Evolutionary conservation across 1,140 invertebrate genomes (phyloP), one percentile per base, ranked within the genome.

Genomic region (Caerostris darwini): DNA sequence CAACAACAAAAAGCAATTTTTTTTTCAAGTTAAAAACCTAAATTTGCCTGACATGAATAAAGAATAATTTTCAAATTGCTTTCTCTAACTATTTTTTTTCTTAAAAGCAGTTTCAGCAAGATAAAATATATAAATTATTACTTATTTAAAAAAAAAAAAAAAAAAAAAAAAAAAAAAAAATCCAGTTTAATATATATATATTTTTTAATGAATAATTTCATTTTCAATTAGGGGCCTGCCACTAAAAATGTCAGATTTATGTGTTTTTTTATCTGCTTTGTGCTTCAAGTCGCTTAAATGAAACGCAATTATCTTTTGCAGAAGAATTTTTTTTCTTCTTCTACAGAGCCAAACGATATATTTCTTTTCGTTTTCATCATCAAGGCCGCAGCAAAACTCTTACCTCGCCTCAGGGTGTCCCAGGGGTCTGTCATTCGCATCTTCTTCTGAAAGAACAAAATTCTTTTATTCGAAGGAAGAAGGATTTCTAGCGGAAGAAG

Each of bases 401-500:
- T 82, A 91, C 90, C 56, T 81, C 19, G 69, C 77, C 54, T 58
- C 34, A 82, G 56, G 90, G 69, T 91, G 56, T 91, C 90, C 90
- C 90, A 91, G 58, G 90, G 71, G 90, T 82, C 90, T 61, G 67
- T 56, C 56, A 54, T 81, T 53, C 90, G 90, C 50, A 91, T 91
- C 71, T 71, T 81, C 71, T 82, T 91, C 90, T 91, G 69, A 59
- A 82, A 91, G 57, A 91, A 71, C 83, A 85, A 59, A 88, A 67
- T 88, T 88, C 58, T 67, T 88, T 88, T 67, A 88, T 61, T 91
- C 71, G 58, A 53, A 59, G 56, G 56, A 57, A 67, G n/a, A n/a
- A 85, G 6, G 83, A 85, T 59, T 77, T 85, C 83, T 56, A 56
- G 57, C 57, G n/a, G 57, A 85, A 57, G 56, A 85, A 85, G 71